Conservation (phyloP, 2,888 invertebrate genomes). For the Iselma pallidipennis region DNA sequence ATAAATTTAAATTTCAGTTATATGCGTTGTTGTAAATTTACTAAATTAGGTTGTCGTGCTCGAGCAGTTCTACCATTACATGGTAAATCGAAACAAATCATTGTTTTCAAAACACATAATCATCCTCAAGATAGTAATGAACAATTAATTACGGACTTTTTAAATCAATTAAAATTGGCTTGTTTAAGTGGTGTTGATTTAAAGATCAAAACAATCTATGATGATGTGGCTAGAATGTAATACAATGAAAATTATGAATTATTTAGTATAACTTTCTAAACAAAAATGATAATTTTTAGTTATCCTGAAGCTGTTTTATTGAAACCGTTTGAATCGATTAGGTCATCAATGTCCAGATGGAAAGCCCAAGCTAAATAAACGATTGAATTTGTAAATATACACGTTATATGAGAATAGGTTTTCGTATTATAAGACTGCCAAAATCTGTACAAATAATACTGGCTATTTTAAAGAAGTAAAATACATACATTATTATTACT, state of each 20-base stretch:
- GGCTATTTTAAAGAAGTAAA: not conserved
- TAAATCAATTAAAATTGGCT: slow-evolving; percentile 29
- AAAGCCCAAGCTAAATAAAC: slow-evolving; percentile 7
- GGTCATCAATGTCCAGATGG: slow-evolving; percentile 32
- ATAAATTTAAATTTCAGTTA: slow-evolving; percentile 28
- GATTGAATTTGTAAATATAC: not conserved
- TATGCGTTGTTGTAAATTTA: slow-evolving; percentile 31
- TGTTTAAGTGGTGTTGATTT: slow-evolving; percentile 18
- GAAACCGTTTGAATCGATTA: slow-evolving; percentile 30
- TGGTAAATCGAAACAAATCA: slow-evolving; percentile 18
- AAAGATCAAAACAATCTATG: slow-evolving; percentile 33
- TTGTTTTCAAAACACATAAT: slow-evolving; percentile 32
- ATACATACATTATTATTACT: not conserved
- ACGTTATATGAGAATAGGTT: too few relatives aligned
- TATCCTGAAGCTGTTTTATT: slow-evolving; percentile 35
- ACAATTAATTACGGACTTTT: slow-evolving; percentile 31
- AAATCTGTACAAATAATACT: not conserved
- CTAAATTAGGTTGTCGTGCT: slow-evolving; percentile 32
- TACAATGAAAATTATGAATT: slow-evolving; percentile 7
- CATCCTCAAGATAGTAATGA: slow-evolving; percentile 33
- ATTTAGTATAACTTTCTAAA: not conserved
- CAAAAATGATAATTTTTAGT: slow-evolving; percentile 30
- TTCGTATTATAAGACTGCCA: not conserved
- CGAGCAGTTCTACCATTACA: slow-evolving; percentile 27
- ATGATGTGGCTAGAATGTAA: slow-evolving; percentile 34